Conservation (phyloP, 2,113 vertebrate genomes). For the Nasalis larvatus region DNA sequence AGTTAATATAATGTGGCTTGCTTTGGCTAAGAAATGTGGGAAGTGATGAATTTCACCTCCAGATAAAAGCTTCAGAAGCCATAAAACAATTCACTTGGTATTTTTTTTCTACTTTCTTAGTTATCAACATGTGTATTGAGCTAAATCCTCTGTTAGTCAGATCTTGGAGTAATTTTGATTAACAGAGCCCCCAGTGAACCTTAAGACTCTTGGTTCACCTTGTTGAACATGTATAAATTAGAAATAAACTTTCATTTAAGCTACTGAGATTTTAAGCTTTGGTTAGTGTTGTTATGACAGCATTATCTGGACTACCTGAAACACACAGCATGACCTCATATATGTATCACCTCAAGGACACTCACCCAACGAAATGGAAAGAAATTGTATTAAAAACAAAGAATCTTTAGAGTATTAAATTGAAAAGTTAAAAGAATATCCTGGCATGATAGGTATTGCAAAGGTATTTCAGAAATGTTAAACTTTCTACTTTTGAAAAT, state of each 20-base stretch:
- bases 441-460: neutral
- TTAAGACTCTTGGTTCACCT: neutral
- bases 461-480: neutral
- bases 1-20: neutral
- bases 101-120: neutral
- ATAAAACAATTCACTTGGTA: neutral
- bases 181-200: neutral
- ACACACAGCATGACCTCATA: neutral
- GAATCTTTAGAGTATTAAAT: neutral
- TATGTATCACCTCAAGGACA: neutral
- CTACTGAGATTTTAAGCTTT: neutral
- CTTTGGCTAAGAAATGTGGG: neutral
- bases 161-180: neutral
- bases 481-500: neutral
- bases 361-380: neutral
- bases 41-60: neutral
- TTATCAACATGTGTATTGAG: neutral
- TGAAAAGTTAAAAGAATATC: neutral
- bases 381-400: neutral
- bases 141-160: neutral
- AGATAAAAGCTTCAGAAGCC: neutral
- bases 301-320: neutral
- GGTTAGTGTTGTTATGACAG: neutral
- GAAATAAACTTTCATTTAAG: neutral
- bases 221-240: neutral